A percentile compares a stretch with the other conserved stretches of the same genome.
These are phyloP conservation scores for Lycodopsis pacificus DNA, from an alignment of 2,797 vertebrate genomes.

Conservation along the genomic window DNA sequence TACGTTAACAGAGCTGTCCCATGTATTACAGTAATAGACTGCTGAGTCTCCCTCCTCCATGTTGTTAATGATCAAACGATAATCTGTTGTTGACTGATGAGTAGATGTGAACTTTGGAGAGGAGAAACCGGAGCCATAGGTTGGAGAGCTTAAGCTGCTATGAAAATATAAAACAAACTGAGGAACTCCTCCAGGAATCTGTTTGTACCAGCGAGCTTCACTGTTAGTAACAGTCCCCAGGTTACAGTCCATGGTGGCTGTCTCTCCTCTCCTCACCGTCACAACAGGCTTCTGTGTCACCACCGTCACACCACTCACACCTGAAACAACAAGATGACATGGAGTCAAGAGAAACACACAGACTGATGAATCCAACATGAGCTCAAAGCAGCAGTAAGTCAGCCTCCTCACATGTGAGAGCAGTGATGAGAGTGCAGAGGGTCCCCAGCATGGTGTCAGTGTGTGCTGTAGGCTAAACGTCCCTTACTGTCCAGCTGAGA, in stretches of 20 bases:
- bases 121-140: background rate
- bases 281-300: conserved; percentile 72
- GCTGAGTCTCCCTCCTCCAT: conserved; percentile 59
- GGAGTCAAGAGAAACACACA: too few relatives aligned
- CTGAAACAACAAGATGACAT: too few relatives aligned
- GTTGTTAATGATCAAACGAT: conserved; percentile 56
- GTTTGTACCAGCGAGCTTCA: accelerated
- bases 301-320: conserved; percentile 50
- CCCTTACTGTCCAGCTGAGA: too few relatives aligned
- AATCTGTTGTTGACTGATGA: conserved; percentile 41
- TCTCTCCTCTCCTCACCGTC: conserved; percentile 58
- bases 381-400: too few relatives aligned
- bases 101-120: conserved; percentile 40
- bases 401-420: too few relatives aligned
- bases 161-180: conserved; percentile 17
- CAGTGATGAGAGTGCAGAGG: too few relatives aligned
- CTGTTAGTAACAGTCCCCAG: conserved; percentile 28
- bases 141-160: accelerated
- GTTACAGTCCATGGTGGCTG: conserved; percentile 68
- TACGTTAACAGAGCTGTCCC: accelerated
- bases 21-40: conserved; percentile 34
- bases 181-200: conserved; percentile 7
- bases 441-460: too few relatives aligned
- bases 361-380: too few relatives aligned
- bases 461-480: too few relatives aligned